These are phyloP conservation scores for Thomomys bottae DNA, from an alignment of 2,113 vertebrate genomes.

Conservation along the genomic window DNA sequence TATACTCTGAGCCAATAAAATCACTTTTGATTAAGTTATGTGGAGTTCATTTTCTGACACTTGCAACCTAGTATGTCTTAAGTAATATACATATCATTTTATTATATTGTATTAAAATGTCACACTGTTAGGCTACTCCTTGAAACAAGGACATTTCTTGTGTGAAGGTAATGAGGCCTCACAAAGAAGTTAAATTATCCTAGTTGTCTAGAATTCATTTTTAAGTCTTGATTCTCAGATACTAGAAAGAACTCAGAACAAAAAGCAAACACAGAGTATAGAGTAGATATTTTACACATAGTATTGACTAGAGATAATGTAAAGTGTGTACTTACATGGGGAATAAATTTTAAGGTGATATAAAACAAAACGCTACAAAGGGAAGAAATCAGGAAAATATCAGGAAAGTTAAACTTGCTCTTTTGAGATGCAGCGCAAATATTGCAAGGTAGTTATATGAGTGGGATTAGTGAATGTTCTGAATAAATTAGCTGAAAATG, in stretches of 20 bases:
- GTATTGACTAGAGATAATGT: neutral
- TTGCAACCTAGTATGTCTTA: neutral
- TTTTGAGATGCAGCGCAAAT: neutral
- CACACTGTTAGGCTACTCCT: neutral
- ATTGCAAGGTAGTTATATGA: neutral
- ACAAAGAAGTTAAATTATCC: conserved; percentile 14
- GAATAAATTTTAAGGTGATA: neutral
- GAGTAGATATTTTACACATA: neutral
- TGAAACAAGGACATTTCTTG: conserved; percentile 7
- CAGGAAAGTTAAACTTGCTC: neutral
- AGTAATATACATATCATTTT: conserved; percentile 54
- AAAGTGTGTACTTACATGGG: neutral
- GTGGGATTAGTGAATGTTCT: neutral
- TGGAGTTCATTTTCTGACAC: conserved; percentile 45
- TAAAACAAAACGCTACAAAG: neutral
- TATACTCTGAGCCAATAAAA: conserved; percentile 1
- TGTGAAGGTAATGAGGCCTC: conserved; percentile 30
- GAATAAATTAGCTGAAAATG: neutral
- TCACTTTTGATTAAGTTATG: conserved; percentile 33
- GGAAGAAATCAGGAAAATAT: neutral
- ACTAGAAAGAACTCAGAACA: neutral
- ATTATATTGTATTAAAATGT: conserved; percentile 44
- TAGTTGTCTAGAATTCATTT: conserved; percentile 4
- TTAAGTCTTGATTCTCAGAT: neutral
- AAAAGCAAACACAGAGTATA: neutral